A percentile compares a stretch with the other conserved stretches of the same genome.
phyloP scores from a whole-genome alignment of 2,113 vertebrate species.

The Symphodus melops region DNA sequence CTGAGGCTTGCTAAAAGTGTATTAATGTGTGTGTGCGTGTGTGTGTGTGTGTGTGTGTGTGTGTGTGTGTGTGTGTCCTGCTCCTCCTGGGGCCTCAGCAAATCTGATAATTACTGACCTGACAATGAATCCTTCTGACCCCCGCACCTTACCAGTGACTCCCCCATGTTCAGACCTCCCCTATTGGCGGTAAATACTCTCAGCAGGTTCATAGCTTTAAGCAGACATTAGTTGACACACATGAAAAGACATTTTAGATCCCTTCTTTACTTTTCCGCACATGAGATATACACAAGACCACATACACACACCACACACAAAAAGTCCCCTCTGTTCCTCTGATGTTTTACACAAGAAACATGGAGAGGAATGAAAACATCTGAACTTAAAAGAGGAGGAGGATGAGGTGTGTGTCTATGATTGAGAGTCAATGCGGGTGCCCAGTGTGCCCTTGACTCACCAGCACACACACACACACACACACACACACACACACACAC shows the following conservation, averaged over 20 bases:
- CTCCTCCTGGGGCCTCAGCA: conserved; percentile 46
- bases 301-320: background rate
- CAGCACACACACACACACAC: no score
- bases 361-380: conserved; percentile 34
- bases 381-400: conserved; percentile 2
- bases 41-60: conserved; percentile 27
- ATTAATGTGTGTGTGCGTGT: conserved; percentile 10
- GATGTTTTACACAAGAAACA: conserved; percentile 39
- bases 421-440: conserved; percentile 47
- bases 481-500: conserved; percentile 6
- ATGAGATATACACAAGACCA: conserved; percentile 11
- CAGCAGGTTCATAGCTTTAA: background rate
- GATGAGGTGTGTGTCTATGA: background rate
- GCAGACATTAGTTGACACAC: conserved; percentile 24
- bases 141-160: conserved; percentile 3
- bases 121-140: conserved; percentile 54
- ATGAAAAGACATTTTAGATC: background rate
- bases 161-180: conserved; percentile 33
- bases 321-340: conserved; percentile 4
- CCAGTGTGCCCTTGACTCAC: conserved; percentile 7
- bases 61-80: conserved; percentile 23
- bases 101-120: conserved; percentile 79
- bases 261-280: background rate
- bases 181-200: background rate
- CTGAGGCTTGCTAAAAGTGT: conserved; percentile 28